These are phyloP conservation scores for Procambarus clarkii DNA, from an alignment of 1,140 invertebrate species.

Conservation along the genomic window DNA sequence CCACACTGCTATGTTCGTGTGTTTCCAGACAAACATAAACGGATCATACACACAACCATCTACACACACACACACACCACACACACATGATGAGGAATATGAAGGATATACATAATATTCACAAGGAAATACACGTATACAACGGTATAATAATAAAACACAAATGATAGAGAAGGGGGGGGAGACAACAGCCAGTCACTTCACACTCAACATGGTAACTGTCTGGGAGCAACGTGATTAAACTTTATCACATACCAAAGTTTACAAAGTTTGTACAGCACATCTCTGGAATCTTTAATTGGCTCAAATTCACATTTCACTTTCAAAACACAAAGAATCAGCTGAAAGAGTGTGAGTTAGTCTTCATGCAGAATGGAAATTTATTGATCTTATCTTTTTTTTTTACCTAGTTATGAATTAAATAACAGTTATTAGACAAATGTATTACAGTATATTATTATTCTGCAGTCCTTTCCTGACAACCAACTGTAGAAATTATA, in stretches of 20 bases:
- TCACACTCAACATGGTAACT: slow-evolving; percentile 33
- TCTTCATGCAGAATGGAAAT: slow-evolving; percentile 67
- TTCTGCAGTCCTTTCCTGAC: background rate
- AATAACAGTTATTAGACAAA: slow-evolving; percentile 3
- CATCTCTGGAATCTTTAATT: slow-evolving; percentile 59
- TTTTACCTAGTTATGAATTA: slow-evolving; percentile 55
- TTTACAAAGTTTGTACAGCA: slow-evolving; percentile 55
- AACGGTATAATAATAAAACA: background rate
- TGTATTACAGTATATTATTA: slow-evolving; percentile 12
- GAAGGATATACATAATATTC: slow-evolving; percentile 17
- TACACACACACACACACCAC: background rate
- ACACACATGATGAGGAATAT: slow-evolving; percentile 12
- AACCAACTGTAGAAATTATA: slow-evolving; percentile 1
- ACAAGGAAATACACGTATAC: slow-evolving; percentile 10
- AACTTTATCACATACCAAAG: slow-evolving; percentile 50
- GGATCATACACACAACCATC: slow-evolving; percentile 6
- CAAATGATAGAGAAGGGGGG: slow-evolving; percentile 12
- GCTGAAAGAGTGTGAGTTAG: slow-evolving; percentile 70
- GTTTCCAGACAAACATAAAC: slow-evolving; percentile 54
- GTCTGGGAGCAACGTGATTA: slow-evolving; percentile 34
- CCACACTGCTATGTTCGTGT: slow-evolving; percentile 52
- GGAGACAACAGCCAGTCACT: slow-evolving; percentile 20
- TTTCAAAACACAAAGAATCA: slow-evolving; percentile 62
- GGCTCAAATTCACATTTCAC: slow-evolving; percentile 59
- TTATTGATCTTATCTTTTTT: slow-evolving; percentile 32